Conservation (phyloP, 2,797 vertebrate genomes). For the Cyprinodon diabolis region DNA sequence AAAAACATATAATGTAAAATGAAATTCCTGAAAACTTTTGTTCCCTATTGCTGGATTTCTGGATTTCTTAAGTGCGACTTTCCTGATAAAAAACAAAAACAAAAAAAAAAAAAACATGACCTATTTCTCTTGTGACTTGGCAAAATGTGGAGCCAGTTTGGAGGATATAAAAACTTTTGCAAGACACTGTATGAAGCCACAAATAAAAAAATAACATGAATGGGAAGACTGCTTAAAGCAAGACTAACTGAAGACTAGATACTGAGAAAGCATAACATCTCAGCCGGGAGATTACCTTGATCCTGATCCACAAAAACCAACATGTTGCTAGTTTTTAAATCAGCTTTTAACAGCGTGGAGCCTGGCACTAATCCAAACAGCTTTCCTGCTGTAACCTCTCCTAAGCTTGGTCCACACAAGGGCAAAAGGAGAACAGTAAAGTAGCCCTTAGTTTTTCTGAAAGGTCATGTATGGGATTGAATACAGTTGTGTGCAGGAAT, state of each 20-base stretch:
- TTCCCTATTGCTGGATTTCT: too few species aligned
- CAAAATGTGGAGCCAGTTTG: too few species aligned
- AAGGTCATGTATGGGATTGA: constrained; percentile 72
- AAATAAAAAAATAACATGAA: constrained; percentile 7
- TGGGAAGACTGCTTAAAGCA: not conserved
- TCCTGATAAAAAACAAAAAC: too few species aligned
- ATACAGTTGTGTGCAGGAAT: constrained; percentile 40
- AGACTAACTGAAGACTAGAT: constrained; percentile 32
- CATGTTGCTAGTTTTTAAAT: constrained; percentile 55
- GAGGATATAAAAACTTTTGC: too few species aligned
- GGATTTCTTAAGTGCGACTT: too few species aligned
- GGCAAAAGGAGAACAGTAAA: constrained; percentile 35
- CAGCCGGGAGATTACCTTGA: constrained; percentile 52
- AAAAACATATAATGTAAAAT: too few species aligned
- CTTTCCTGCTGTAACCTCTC: constrained; percentile 38
- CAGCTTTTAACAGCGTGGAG: constrained; percentile 41
- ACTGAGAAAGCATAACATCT: constrained; percentile 16
- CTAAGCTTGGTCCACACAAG: constrained; percentile 30
- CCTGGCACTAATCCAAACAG: constrained; percentile 55
- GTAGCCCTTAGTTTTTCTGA: constrained; percentile 66
- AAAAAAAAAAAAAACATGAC: too few species aligned
- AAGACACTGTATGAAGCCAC: constrained; percentile 2
- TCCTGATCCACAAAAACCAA: constrained; percentile 43
- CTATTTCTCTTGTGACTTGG: too few species aligned
- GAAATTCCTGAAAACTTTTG: too few species aligned